Conservation (phyloP, 2,888 invertebrate genomes). For the Melanostoma scalare region DNA sequence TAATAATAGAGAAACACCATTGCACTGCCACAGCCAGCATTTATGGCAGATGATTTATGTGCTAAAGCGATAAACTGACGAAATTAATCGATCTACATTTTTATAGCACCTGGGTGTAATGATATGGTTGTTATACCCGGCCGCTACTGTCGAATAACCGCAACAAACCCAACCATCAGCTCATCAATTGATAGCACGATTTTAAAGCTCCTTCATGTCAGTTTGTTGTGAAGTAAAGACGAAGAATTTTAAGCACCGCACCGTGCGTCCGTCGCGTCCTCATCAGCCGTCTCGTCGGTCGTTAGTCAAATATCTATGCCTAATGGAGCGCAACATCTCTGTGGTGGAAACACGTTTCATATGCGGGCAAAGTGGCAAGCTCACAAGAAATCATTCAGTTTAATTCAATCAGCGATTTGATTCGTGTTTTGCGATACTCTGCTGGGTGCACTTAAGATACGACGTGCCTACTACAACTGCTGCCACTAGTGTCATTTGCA, state of each 20-base stretch:
- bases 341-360: constrained; percentile 37
- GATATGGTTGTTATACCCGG: constrained; percentile 57
- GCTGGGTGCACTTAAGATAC: constrained; percentile 63
- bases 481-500: constrained; percentile 66
- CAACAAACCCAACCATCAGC: neutral
- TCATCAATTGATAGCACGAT: constrained; percentile 58
- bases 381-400: constrained; percentile 45
- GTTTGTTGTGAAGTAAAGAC: neutral
- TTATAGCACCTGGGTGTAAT: constrained; percentile 65
- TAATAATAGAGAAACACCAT: neutral
- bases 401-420: constrained; percentile 64
- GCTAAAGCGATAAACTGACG: constrained; percentile 66
- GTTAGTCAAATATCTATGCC: constrained; percentile 8
- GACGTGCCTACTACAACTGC: constrained; percentile 54
- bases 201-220: constrained; percentile 22
- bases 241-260: neutral
- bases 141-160: constrained; percentile 57
- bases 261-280: neutral
- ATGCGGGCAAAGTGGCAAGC: constrained; percentile 27
- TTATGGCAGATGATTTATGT: constrained; percentile 70
- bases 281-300: constrained; percentile 16
- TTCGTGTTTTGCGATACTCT: constrained; percentile 57
- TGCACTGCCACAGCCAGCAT: constrained; percentile 24
- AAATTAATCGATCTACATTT: constrained; percentile 73
- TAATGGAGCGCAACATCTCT: constrained; percentile 34